These are phyloP conservation scores for Heterocephalus glaber DNA, from an alignment of 2,113 vertebrate species.

Conservation along the genomic window DNA sequence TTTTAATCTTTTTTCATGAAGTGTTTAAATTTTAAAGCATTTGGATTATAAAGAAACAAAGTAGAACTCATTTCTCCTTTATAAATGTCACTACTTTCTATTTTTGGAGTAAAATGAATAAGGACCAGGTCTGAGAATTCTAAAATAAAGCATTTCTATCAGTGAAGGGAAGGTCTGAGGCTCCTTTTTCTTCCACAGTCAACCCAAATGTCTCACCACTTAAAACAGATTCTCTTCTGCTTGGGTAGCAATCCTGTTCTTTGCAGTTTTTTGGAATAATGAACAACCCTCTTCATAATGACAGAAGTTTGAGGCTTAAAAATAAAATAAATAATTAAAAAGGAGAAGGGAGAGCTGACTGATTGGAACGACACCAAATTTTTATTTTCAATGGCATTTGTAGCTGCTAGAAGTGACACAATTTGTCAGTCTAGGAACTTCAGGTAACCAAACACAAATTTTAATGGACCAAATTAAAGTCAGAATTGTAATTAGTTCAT, in stretches of 20 bases:
- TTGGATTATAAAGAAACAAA: slow-evolving; percentile 70
- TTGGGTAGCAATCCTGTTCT: slow-evolving; percentile 76
- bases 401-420: slow-evolving; percentile 77
- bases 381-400: slow-evolving; percentile 80
- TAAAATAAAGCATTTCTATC: slow-evolving; percentile 70
- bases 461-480: slow-evolving; percentile 70
- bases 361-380: slow-evolving; percentile 78
- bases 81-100: slow-evolving; percentile 80
- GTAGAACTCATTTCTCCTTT: slow-evolving; percentile 65
- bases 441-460: slow-evolving; percentile 69
- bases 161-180: not conserved
- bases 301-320: slow-evolving; percentile 80
- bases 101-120: slow-evolving; percentile 72
- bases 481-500: slow-evolving; percentile 70
- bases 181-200: slow-evolving; percentile 72
- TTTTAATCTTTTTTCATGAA: slow-evolving; percentile 73
- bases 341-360: slow-evolving; percentile 76
- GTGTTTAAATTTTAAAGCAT: slow-evolving; percentile 75
- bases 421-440: slow-evolving; percentile 74
- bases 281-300: slow-evolving; percentile 75
- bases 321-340: slow-evolving; percentile 84
- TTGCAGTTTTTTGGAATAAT: slow-evolving; percentile 78
- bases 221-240: slow-evolving; percentile 77
- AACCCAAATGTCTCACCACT: slow-evolving; percentile 73
- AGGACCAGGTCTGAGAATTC: slow-evolving; percentile 66